Evolutionary conservation across 2,888 invertebrate species (phyloP), one percentile per base, ranked within the genome.

Genomic region (Agrenia bidenticulata): DNA sequence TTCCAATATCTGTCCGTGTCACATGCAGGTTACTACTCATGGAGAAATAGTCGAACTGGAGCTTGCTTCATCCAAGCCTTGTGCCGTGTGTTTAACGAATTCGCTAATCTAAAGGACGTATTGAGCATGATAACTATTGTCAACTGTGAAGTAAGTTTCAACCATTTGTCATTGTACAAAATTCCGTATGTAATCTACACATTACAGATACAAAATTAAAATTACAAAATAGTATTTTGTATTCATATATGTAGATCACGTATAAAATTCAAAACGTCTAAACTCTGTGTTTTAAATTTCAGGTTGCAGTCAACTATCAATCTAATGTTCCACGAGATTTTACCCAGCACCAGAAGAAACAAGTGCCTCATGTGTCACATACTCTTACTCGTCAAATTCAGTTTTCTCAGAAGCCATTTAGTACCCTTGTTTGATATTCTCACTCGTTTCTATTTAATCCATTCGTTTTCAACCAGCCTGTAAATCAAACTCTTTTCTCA

Each of bases 61-160:
- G 84, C 84, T 11, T 85, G 85, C 85, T 85, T 84, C 70, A 82
- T 86, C 51, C 84, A 85, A 77, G 81, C 84, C 15, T 77, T 86
- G 56, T 84, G 83, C 73, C 79, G 81, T 61, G 81, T 83, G 19
- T 78, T 85, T 61, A 76, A 78, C 57, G 76, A 78, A 69, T 77
- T 80, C 67, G 78, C 77, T 17, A 69, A 69, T 26, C 77, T 78
- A 41, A 76, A 78, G 70, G 83, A 84, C 74, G 77, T 84, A 11
- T 73, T 82, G 50, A 79, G 80, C 55, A 79, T 84, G 77, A 74
- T 84, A 72, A 83, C 83, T 1, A 78, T 80, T 41, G 82, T 82
- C 55, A 82, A 80, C 76, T 76, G 79, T 1, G 45, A 67, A 55
- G 71, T 71, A 63, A 53, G 49, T 26, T 55, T 32, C 17, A 53